Evolutionary conservation across 2,113 vertebrate genomes (phyloP).

Genomic region (human): GRCh38 chr1:241858001-241858500

Average conservation of each 20-base stretch:
- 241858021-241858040: neutral
- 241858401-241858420: neutral
- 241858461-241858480: neutral
- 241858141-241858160: neutral
- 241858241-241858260: neutral
- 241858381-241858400: neutral
- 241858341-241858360: neutral
- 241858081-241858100: neutral
- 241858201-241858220: neutral
- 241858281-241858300: neutral
- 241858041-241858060: neutral
- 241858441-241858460: neutral
- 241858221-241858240: neutral
- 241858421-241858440: neutral
- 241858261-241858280: neutral
- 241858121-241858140: neutral
- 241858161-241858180: neutral
- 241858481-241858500: constrained; percentile 6
- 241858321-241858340: neutral
- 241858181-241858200: neutral
- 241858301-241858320: neutral
- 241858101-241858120: neutral
- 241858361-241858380: neutral
- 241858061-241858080: neutral
- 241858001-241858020: neutral